These are phyloP conservation scores for Calameuta idolon DNA, from an alignment of 2,888 invertebrate genomes.

Conservation along the genomic window DNA sequence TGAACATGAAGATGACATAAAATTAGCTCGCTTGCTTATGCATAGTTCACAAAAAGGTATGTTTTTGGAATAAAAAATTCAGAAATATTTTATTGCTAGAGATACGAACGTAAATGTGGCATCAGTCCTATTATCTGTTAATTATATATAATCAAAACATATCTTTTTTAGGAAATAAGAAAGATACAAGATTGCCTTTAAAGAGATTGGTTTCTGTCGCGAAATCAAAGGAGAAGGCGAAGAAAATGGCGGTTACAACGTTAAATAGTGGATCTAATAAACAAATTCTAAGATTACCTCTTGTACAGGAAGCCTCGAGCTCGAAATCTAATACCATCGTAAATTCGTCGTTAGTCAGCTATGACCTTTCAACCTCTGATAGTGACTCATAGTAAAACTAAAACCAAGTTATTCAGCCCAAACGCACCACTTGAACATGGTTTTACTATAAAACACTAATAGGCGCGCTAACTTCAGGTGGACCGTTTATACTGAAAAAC, in stretches of 20 bases:
- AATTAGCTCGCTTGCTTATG: slow-evolving; percentile 81
- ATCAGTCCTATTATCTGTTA: not conserved
- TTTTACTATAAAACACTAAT: too few relatives aligned
- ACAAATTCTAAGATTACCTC: not conserved
- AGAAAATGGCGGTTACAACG: slow-evolving; percentile 20
- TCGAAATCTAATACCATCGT: slow-evolving; percentile 1
- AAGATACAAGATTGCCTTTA: slow-evolving; percentile 32
- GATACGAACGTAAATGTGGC: not conserved
- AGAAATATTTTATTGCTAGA: not conserved
- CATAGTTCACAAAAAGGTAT: slow-evolving; percentile 75
- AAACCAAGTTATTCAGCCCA: not conserved
- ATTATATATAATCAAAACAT: not conserved
- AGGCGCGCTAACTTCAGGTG: too few relatives aligned
- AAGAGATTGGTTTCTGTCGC: slow-evolving; percentile 52
- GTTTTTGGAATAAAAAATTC: not conserved
- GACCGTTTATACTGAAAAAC: too few relatives aligned
- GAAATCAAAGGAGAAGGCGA: slow-evolving; percentile 42
- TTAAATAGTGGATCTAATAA: not conserved
- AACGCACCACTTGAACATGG: too few relatives aligned
- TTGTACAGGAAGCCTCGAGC: not conserved
- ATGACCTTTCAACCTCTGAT: slow-evolving; percentile 61
- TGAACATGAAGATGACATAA: slow-evolving; percentile 84
- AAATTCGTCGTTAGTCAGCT: slow-evolving; percentile 54
- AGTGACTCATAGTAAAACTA: slow-evolving; percentile 47
- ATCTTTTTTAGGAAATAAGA: slow-evolving; percentile 40